Base-by-base conservation (phyloP, 2,888 invertebrate genomes). In the Lithophane leautieri region DNA sequence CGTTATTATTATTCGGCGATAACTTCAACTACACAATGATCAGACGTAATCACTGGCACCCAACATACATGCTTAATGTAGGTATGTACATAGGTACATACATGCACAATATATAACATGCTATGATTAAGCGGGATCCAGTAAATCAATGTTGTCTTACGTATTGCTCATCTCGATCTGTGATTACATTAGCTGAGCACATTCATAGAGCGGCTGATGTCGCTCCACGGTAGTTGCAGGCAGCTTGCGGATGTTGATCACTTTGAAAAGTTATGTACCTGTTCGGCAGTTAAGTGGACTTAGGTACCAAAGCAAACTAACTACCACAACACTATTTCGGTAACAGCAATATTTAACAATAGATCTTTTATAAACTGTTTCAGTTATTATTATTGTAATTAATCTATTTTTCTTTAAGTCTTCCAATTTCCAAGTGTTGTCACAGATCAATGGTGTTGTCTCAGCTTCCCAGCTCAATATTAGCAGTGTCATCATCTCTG, bases 81-180 rank as follows among this genome's bases (percentile, higher is more conserved):
- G 16, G 19, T 9, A 58, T 28, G 7, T 40, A 22, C 52, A 22
- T 14, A 40, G 34, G 34, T 7, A 50, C 47, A 58, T 11, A 52
- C 47, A 44, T 28, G 25, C 56, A 25, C 50, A 54, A 50, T 22
- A 73, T 40, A 72, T 61, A 52, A 60, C 56, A 40, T 76, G 79
- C 78, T 86, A 88, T 90, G 88, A 91, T 89, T 86, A 88, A 85
- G 85, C 77, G 83, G 75, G 76, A 84, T 86, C 81, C 86, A 78
- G 89, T 92, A 91, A 90, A 92, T 92, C 92, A 91, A 89, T 88
- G 92, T 91, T 90, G 89, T 89, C 88, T 89, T 85, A 81, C 82
- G 83, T 86, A 88, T 85, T 84, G 87, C 89, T 90, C 90, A 87
- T 89, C 89, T 88, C 84, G 86, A 85, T 86, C 84, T 87, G 78